Conservation (phyloP, 2,113 vertebrate genomes). For the Capreolus pygargus region DNA sequence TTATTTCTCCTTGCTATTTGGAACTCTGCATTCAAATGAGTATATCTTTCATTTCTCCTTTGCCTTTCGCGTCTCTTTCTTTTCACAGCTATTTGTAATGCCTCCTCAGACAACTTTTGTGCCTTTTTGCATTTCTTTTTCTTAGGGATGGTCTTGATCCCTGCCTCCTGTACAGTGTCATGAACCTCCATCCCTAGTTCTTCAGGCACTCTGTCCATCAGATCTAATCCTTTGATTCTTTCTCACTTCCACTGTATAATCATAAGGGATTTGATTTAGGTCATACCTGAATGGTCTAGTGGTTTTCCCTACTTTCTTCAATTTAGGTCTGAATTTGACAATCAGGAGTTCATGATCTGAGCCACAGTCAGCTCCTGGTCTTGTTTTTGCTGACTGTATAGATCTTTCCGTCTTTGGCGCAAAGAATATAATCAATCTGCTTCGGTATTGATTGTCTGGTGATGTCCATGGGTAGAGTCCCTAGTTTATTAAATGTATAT, state of each 20-base stretch:
- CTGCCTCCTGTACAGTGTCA: not conserved
- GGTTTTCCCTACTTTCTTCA: not conserved
- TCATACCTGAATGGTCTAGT: not conserved
- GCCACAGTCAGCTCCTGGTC: not conserved
- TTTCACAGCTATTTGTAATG: not conserved
- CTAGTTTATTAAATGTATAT: not conserved
- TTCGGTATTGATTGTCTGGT: not conserved
- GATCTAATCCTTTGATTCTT: not conserved
- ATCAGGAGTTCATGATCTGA: not conserved
- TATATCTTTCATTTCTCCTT: not conserved
- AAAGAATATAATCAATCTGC: rapidly evolving
- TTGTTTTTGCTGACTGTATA: not conserved
- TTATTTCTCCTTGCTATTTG: not conserved
- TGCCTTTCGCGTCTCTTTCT: not conserved
- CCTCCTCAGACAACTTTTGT: not conserved
- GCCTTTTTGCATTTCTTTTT: not conserved
- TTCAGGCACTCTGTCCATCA: not conserved
- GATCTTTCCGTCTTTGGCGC: not conserved
- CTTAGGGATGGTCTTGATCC: not conserved
- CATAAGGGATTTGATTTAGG: not conserved
- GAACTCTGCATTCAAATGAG: not conserved
- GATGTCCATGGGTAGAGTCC: not conserved
- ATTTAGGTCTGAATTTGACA: not conserved
- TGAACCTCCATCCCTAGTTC: not conserved
- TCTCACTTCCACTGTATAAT: not conserved